Base-by-base conservation (phyloP, 2,113 vertebrate species). In the Ciconia maguari region DNA sequence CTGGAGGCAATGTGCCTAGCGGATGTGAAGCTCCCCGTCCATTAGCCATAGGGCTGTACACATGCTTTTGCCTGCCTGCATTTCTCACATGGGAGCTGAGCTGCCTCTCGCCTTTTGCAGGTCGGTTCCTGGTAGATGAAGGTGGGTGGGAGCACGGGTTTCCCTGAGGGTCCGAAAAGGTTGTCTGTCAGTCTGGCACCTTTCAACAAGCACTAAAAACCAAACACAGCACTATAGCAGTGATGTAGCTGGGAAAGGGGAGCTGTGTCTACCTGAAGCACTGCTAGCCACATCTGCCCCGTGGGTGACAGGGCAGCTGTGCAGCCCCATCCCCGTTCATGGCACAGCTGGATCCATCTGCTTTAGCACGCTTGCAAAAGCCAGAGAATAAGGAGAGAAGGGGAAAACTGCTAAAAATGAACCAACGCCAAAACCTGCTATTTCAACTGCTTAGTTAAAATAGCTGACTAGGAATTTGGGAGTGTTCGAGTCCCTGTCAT, bases 21-120 rank as follows among this genome's bases (percentile, higher is more conserved):
- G 32, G 72, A 46, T 51, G 24, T 30, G 49, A 60, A 54, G 49
- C 41, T 68, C 6, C 13, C 11, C 4, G 10, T 57, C 69, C 78
- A 42, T 68, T 74, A 84, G 72, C 49, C 12, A 0, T 3, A 41
- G 66, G 68, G 25, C 44, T 27, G 10, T 42, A 13, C 38, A 16
- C 0, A 0, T 51, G 29, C 19, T 81, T 84, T 60, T 68, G 25
- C 51, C 42, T 74, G 7, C 2, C 42, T 74, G 7, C 2, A 1
- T 82, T 81, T 58, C 61, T 81, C 71, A 26, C 10, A 3, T 0
- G 1, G 5, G 10, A 81, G 10, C 48, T 81, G 51, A 68, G 36
- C 38, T 64, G 3, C n/a, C 55, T 57, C 30, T 27, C 29, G 36
- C 30, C 62, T 76, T 82, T n/a, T 24, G 12, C 8, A 21, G 32